A percentile compares a stretch with the other conserved stretches of the same genome.
Conservation (phyloP, 2,113 vertebrate species). For the Lagenorhynchus albirostris region DNA sequence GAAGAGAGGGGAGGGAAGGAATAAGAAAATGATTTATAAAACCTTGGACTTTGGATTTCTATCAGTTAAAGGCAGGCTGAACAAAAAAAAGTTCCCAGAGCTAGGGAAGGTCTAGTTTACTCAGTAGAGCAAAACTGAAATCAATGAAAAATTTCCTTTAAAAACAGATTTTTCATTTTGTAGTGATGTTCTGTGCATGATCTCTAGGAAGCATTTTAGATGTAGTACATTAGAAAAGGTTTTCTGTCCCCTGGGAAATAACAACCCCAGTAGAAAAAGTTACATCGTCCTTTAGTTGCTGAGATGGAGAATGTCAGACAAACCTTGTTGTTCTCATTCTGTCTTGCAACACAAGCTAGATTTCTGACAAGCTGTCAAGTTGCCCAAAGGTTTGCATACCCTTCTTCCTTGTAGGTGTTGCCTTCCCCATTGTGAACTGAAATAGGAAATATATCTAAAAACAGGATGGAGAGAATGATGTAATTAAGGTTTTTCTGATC, state of each 20-base stretch:
- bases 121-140: neutral
- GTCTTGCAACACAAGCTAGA: constrained; percentile 17
- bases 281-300: constrained; percentile 45
- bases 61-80: neutral
- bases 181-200: neutral
- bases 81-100: neutral
- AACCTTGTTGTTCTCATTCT: constrained; percentile 71
- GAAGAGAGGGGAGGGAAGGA: neutral
- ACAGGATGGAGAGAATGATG: neutral
- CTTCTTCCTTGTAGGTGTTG: neutral
- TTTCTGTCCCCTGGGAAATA: constrained; percentile 45
- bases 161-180: constrained; percentile 15
- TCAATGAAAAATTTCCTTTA: neutral
- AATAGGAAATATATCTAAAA: constrained; percentile 48
- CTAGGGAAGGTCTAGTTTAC: neutral
- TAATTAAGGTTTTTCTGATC: constrained; percentile 34
- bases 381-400: neutral
- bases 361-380: constrained; percentile 69
- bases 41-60: neutral
- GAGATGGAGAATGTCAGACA: constrained; percentile 43
- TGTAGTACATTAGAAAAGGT: constrained; percentile 10
- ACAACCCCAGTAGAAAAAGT: constrained; percentile 40
- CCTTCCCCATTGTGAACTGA: neutral
- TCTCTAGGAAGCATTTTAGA: constrained; percentile 14
- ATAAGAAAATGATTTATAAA: neutral